A percentile compares a stretch with the other conserved stretches of the same genome.
phyloP scores from a whole-genome alignment of 2,113 vertebrate species.

The Amphiprion percula region DNA sequence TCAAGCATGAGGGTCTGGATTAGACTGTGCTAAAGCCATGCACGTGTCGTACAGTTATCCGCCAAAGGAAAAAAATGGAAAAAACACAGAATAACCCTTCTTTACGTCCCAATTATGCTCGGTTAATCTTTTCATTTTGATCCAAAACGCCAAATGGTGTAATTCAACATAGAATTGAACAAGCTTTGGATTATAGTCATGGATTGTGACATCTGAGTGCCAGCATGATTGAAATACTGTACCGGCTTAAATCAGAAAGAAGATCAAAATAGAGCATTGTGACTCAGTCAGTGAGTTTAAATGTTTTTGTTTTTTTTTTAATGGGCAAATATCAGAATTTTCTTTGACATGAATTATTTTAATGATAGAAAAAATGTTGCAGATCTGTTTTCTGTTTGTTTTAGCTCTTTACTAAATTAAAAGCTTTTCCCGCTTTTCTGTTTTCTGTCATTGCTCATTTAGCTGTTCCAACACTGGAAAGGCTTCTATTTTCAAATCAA shows the following conservation, averaged over 20 bases:
- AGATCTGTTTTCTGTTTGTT: no score
- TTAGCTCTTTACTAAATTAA: no score
- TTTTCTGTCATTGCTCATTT: no score
- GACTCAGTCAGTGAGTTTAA: constrained; percentile 20
- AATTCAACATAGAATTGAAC: constrained; percentile 48
- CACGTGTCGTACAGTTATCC: constrained; percentile 58
- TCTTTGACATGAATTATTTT: no score
- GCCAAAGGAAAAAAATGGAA: neutral
- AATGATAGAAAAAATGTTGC: no score
- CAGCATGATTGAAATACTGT: constrained; percentile 41
- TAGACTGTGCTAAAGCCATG: constrained; percentile 58
- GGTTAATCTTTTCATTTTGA: constrained; percentile 65
- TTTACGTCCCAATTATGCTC: constrained; percentile 56
- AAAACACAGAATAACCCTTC: constrained; percentile 44
- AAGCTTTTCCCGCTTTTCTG: no score
- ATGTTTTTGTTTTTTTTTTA: neutral
- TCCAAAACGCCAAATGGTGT: constrained; percentile 57
- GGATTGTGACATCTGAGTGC: constrained; percentile 36
- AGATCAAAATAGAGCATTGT: constrained; percentile 32
- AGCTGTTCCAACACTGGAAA: no score
- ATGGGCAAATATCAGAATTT: no score
- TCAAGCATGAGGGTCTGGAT: constrained; percentile 62
- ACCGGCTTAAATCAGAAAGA: constrained; percentile 41
- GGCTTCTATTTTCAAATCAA: neutral
- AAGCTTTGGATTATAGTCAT: constrained; percentile 50